Base-by-base conservation (phyloP, 2,797 vertebrate genomes). In the Gymnocypris eckloni region DNA sequence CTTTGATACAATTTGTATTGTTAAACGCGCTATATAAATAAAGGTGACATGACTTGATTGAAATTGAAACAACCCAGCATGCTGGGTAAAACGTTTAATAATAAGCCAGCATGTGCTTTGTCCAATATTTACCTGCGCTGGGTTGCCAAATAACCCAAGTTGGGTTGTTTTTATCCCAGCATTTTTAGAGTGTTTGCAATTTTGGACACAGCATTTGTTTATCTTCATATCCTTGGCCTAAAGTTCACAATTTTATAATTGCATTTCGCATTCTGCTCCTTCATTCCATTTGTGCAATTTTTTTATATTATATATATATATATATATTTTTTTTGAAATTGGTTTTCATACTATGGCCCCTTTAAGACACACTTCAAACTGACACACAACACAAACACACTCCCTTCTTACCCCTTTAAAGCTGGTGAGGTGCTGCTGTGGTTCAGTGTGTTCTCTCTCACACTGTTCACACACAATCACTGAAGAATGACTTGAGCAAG, bases 361-460 rank as follows among this genome's bases (percentile, higher is more conserved):
- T 82, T 45, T 28, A 82, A 12, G n/a, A 73, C 70, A 76, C 61
- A 77, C 4, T 75, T 18, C 75, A 87, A 77, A 64, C 56, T 13
- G 45, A 67, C 75, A 52, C 15, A 37, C 66, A 72, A 61, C 83
- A 70, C n/a, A 9, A 28, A 73, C 54, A 78, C 33, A 18, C 41
- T 85, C 80, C 67, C 72, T 41, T 87, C 89, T 89, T 87, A 91
- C 89, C 90, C 89, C 88, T 48, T 56, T 39, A 59, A 88, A 28
- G 73, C 86, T 89, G 80, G 79, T 77, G 87, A 87, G 83, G n/a
- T 91, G 90, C 37, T 83, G 86, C 61, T 87, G 54, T 87, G 87
- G 84, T 64, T 89, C 86, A 80, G 59, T 84, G 76, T 90, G 64
- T 39, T 89, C 84, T 81, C 16, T 77, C 81, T 89, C 87, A 87